phyloP scores from a whole-genome alignment of 2,888 invertebrate species.

The Neocrepidodera transversa region DNA sequence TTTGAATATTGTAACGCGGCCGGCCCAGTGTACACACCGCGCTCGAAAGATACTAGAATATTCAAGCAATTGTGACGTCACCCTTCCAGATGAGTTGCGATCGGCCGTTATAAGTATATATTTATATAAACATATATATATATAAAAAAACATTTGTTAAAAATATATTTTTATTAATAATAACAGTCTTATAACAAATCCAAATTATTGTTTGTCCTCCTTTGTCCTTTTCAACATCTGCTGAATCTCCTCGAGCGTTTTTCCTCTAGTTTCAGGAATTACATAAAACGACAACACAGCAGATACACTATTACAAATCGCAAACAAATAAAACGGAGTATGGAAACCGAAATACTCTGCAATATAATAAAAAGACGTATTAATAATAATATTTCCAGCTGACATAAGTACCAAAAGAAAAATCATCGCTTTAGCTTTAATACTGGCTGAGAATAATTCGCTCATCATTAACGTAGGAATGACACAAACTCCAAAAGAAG shows the following conservation, averaged over 20 bases:
- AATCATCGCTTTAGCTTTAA: constrained; percentile 51
- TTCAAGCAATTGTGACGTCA: too few species aligned
- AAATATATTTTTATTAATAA: too few species aligned
- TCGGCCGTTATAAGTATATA: too few species aligned
- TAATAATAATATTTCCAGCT: constrained; percentile 39
- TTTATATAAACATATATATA: too few species aligned
- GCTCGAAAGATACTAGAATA: too few species aligned
- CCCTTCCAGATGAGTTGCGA: too few species aligned
- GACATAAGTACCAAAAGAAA: constrained; percentile 48
- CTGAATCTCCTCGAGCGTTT: constrained; percentile 47
- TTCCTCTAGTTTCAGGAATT: constrained; percentile 55
- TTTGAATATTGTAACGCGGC: too few species aligned
- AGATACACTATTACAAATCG: constrained; percentile 44
- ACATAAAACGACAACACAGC: constrained; percentile 45
- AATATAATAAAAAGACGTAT: constrained; percentile 51
- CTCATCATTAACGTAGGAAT: constrained; percentile 51
- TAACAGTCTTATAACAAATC: too few species aligned
- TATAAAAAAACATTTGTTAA: too few species aligned
- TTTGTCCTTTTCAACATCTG: constrained; percentile 34
- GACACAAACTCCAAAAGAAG: constrained; percentile 48
- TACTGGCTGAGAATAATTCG: constrained; percentile 52
- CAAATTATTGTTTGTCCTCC: too few species aligned
- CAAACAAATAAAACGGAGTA: constrained; percentile 51
- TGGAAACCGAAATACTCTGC: constrained; percentile 49
- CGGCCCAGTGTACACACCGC: too few species aligned